phyloP scores from a whole-genome alignment of 2,113 vertebrate species.

The Callopanchax toddi region DNA sequence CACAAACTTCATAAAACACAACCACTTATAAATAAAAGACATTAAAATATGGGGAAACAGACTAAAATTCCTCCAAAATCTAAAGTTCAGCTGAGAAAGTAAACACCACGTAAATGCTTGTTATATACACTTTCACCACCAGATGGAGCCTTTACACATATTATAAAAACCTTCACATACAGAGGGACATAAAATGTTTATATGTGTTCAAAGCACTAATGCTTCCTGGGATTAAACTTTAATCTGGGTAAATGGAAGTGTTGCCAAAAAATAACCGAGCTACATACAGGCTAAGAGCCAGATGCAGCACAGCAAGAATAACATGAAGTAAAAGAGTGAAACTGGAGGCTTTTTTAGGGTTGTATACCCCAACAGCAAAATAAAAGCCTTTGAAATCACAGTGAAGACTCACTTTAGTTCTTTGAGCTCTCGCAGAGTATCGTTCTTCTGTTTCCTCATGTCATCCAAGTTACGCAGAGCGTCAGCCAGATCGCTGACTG shows the following conservation, averaged over 20 bases:
- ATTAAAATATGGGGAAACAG: not conserved
- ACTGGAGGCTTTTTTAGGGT: too few relatives aligned
- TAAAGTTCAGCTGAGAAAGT: not conserved
- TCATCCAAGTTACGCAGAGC: slow-evolving; percentile 95
- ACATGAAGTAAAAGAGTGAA: not conserved
- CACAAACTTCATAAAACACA: not conserved
- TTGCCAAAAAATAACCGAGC: slow-evolving; percentile 37
- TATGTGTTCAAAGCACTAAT: slow-evolving; percentile 49
- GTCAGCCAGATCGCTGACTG: slow-evolving; percentile 93
- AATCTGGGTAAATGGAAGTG: slow-evolving; percentile 54
- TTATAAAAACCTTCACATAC: slow-evolving; percentile 8
- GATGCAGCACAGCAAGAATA: slow-evolving; percentile 12
- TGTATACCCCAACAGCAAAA: not conserved
- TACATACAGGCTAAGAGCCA: slow-evolving; percentile 22
- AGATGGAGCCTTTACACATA: slow-evolving; percentile 58
- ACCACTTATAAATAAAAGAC: not conserved
- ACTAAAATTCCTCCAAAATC: not conserved
- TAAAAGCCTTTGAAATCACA: too few relatives aligned
- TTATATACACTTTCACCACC: slow-evolving; percentile 51
- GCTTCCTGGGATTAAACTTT: slow-evolving; percentile 64
- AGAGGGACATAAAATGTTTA: slow-evolving; percentile 18
- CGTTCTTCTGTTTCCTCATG: slow-evolving; percentile 95
- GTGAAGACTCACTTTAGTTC: slow-evolving; percentile 87
- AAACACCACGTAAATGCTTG: not conserved
- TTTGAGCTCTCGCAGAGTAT: slow-evolving; percentile 89